Percentiles rank a stretch among this genome's conserved stretches.
Conservation (phyloP, 2,113 vertebrate species). For the Irena cyanogastra region DNA sequence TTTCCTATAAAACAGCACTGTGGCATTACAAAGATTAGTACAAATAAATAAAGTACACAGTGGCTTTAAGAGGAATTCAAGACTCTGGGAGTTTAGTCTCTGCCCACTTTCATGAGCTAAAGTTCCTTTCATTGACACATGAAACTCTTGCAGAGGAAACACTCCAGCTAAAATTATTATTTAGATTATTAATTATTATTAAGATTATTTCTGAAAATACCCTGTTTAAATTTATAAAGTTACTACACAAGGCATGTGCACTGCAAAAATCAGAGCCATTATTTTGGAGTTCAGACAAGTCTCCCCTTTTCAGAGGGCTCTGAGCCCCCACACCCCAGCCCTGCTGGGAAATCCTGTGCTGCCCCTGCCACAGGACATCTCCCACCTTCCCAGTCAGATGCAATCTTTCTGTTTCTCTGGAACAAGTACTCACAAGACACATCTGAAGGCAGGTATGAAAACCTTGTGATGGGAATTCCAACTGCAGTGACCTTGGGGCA, state of each 20-base stretch:
- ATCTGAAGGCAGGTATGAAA: slow-evolving; percentile 61
- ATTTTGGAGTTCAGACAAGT: background rate
- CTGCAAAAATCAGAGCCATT: background rate
- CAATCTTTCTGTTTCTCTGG: slow-evolving; percentile 3
- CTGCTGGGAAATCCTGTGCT: background rate
- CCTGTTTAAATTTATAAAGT: background rate
- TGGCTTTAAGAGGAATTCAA: background rate
- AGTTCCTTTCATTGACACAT: background rate
- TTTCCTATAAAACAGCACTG: background rate
- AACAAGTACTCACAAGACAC: slow-evolving; percentile 69
- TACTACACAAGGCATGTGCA: accelerated
- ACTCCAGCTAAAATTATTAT: background rate
- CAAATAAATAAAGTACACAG: background rate
- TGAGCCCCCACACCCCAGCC: background rate
- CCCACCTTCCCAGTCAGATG: background rate
- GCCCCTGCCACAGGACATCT: background rate
- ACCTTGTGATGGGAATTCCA: slow-evolving; percentile 63
- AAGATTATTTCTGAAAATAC: background rate
- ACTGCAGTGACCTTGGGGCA: slow-evolving; percentile 62
- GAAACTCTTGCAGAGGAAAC: background rate
- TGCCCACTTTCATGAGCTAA: background rate
- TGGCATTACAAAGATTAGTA: background rate
- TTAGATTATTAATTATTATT: no score
- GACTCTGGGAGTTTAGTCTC: background rate
- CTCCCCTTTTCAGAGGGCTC: background rate